Percentiles rank a stretch among this genome's conserved stretches.
Evolutionary conservation across 2,888 invertebrate genomes (phyloP).

Genomic region (Lysandra bellargus): DNA sequence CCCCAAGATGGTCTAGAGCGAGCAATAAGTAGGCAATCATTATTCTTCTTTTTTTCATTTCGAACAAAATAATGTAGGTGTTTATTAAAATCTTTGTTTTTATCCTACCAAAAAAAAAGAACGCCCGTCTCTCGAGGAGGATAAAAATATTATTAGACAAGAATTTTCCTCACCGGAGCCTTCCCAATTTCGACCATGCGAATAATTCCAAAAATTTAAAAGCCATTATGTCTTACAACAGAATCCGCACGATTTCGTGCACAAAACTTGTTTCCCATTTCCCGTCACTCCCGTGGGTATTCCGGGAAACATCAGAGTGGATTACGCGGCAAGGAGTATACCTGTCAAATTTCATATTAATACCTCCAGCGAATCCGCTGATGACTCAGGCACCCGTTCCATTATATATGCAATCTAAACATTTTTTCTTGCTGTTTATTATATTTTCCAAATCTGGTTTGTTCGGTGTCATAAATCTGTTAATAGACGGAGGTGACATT

Average conservation of each 20-base stretch:
- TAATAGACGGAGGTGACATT: slow-evolving; percentile 27
- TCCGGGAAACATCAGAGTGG: slow-evolving; percentile 18
- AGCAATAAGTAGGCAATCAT: slow-evolving; percentile 22
- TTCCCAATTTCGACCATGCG: neutral
- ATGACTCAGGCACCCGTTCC: slow-evolving; percentile 24
- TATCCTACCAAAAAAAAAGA: neutral
- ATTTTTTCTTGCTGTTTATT: slow-evolving; percentile 1
- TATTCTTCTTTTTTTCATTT: slow-evolving; percentile 17
- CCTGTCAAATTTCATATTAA: slow-evolving; percentile 25
- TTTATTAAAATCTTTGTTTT: neutral
- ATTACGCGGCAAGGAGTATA: slow-evolving; percentile 20
- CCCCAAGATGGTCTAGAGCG: slow-evolving; percentile 17
- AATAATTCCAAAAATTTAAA: neutral
- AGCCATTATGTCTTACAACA: neutral
- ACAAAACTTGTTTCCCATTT: slow-evolving; percentile 26
- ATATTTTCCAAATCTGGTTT: slow-evolving; percentile 27
- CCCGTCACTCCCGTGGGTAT: slow-evolving; percentile 21
- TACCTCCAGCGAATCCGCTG: slow-evolving; percentile 3
- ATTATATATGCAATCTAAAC: neutral
- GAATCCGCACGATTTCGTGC: slow-evolving; percentile 12
- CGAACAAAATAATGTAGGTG: neutral
- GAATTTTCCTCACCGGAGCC: neutral
- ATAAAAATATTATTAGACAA: neutral
- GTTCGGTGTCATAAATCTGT: slow-evolving; percentile 20
- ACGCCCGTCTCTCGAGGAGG: neutral